Conservation (phyloP, 2,797 vertebrate genomes). For the Hydrolagus colliei region DNA sequence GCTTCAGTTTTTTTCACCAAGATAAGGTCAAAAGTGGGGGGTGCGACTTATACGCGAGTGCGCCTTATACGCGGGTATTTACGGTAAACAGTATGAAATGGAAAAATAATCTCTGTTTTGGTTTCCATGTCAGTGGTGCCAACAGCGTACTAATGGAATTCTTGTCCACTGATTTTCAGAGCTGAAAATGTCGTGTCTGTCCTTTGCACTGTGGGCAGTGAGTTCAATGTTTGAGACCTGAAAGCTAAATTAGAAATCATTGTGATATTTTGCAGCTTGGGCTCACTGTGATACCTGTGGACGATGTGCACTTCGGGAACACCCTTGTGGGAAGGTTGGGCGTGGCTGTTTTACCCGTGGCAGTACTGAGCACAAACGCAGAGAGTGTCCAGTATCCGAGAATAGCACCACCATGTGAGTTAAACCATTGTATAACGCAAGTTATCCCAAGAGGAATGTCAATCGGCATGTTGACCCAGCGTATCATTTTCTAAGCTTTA, state of each 20-base stretch:
- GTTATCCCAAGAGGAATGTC: background rate
- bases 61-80: too few relatives aligned
- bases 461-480: background rate
- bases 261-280: conserved; percentile 66
- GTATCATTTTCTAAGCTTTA: background rate
- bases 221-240: too few relatives aligned
- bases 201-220: background rate
- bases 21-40: too few relatives aligned
- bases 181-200: background rate
- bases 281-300: conserved; percentile 69
- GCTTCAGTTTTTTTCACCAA: too few relatives aligned
- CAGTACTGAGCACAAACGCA: conserved; percentile 69
- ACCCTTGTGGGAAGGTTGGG: conserved; percentile 55
- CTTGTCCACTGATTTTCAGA: background rate
- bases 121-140: too few relatives aligned
- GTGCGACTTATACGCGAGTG: too few relatives aligned
- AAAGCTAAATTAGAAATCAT: background rate
- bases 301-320: conserved; percentile 67
- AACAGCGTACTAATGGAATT: background rate
- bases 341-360: conserved; percentile 75
- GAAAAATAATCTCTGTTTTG: too few relatives aligned
- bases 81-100: too few relatives aligned
- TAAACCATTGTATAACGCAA: background rate
- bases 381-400: conserved; percentile 52
- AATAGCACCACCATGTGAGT: conserved; percentile 48